Conservation (phyloP, 2,113 vertebrate genomes). For the Anoplopoma fimbria region DNA sequence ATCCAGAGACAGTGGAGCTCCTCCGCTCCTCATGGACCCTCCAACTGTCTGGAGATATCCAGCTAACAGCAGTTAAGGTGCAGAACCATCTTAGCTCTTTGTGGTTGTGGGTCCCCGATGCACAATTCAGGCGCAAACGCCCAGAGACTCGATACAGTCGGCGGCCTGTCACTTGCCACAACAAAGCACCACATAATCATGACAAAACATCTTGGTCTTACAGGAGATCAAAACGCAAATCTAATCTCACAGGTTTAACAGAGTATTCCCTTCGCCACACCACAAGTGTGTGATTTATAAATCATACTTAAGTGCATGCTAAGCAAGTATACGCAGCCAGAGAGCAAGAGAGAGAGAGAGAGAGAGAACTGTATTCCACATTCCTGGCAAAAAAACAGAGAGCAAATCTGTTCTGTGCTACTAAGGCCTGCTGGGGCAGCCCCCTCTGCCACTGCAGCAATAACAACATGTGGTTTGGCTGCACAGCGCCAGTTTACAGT, state of each 20-base stretch:
- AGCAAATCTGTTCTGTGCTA: constrained; percentile 77
- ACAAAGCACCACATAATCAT: constrained; percentile 53
- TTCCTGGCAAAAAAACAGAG: constrained; percentile 74
- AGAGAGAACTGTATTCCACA: constrained; percentile 54
- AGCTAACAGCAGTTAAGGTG: constrained; percentile 55
- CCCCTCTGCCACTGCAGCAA: constrained; percentile 80
- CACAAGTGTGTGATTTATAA: constrained; percentile 57
- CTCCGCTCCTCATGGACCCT: constrained; percentile 46
- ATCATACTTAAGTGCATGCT: constrained; percentile 53
- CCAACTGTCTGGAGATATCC: constrained; percentile 56
- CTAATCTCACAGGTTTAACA: constrained; percentile 56
- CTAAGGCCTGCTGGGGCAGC: constrained; percentile 77
- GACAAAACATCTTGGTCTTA: constrained; percentile 63
- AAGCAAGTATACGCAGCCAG: constrained; percentile 55
- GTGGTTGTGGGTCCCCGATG: constrained; percentile 55
- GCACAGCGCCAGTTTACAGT: constrained; percentile 79
- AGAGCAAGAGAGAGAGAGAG: constrained; percentile 36
- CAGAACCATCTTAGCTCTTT: constrained; percentile 48
- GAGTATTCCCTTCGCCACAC: constrained; percentile 45
- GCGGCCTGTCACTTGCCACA: constrained; percentile 46
- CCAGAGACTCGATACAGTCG: constrained; percentile 43
- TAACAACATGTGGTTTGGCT: constrained; percentile 86
- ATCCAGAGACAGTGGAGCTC: constrained; percentile 66
- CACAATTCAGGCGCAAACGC: constrained; percentile 41
- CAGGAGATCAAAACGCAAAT: constrained; percentile 63